Evolutionary conservation across 2,113 vertebrate genomes (phyloP).

Genomic region (Upupa epops): DNA sequence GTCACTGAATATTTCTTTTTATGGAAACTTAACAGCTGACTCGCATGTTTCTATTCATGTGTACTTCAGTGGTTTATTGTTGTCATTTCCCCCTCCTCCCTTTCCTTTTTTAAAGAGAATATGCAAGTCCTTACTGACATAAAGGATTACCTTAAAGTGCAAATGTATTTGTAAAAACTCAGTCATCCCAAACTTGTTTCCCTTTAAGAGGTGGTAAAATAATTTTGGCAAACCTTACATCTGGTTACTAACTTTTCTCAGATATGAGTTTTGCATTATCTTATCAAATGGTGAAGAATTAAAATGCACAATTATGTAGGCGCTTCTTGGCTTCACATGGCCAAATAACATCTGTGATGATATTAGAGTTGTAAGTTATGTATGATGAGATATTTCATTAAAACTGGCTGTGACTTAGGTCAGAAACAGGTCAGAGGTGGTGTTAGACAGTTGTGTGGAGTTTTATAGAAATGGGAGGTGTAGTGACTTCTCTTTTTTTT

Average conservation of each 20-base stretch:
- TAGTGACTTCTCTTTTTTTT: neutral
- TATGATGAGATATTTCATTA: neutral
- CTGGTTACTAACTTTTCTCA: neutral
- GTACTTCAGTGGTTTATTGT: neutral
- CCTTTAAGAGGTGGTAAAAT: neutral
- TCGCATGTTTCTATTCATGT: neutral
- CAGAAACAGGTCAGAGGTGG: neutral
- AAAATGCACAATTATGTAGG: neutral
- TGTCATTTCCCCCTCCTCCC: neutral
- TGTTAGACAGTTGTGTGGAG: neutral
- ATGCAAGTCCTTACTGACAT: neutral
- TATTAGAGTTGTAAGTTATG: neutral
- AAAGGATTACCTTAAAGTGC: neutral
- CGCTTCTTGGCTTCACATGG: neutral
- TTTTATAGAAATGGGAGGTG: neutral
- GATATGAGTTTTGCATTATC: neutral
- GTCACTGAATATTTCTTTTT: neutral
- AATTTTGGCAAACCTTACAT: accelerated
- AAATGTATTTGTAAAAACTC: neutral
- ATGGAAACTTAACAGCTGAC: neutral
- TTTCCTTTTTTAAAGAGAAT: neutral
- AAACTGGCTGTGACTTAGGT: neutral
- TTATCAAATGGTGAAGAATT: neutral
- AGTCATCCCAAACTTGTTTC: neutral
- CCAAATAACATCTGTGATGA: neutral